phyloP scores from a whole-genome alignment of 2,113 vertebrate species.

The Motacilla tschutschensis region DNA sequence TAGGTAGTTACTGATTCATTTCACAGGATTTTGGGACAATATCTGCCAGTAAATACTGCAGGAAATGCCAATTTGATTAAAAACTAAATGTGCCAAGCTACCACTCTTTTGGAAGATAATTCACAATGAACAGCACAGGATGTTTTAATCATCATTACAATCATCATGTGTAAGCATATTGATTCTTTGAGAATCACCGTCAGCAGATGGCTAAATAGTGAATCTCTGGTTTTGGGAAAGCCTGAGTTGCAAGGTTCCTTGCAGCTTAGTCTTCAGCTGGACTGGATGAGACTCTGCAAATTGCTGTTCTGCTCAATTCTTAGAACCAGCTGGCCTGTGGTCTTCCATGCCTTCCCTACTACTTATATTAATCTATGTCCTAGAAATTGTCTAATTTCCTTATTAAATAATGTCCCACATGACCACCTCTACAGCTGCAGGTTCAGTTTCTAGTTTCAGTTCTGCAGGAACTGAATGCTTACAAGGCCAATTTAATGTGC shows the following conservation, averaged over 20 bases:
- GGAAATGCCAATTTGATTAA: background rate
- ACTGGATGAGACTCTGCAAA: background rate
- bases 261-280: background rate
- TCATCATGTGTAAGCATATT: background rate
- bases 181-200: background rate
- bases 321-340: fast-evolving
- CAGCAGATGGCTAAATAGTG: background rate
- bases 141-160: background rate
- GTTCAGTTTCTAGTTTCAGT: background rate
- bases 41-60: background rate
- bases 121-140: background rate
- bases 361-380: background rate
- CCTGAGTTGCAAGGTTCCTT: background rate
- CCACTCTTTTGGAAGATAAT: background rate
- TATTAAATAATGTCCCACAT: background rate
- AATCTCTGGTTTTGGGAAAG: background rate
- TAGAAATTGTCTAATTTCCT: background rate
- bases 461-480: background rate
- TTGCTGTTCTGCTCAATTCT: background rate
- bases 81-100: background rate
- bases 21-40: background rate
- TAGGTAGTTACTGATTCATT: background rate
- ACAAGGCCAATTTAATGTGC: background rate
- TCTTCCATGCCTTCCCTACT: background rate
- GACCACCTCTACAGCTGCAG: background rate